These are phyloP conservation scores for Monochamus saltuarius DNA, from an alignment of 1,140 invertebrate species.

Conservation along the genomic window DNA sequence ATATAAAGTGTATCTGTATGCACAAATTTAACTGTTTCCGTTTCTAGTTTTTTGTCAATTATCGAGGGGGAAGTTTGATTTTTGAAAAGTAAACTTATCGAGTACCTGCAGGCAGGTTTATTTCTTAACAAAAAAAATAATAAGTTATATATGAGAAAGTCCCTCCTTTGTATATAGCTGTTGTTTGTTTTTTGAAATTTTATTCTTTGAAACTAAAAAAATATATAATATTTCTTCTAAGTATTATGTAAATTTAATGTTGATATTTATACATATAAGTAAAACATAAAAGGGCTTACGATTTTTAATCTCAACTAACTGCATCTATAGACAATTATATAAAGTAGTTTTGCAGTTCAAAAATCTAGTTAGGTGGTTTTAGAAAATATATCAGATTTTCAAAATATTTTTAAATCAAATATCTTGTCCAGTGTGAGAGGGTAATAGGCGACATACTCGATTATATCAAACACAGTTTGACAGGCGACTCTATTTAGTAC, in stretches of 20 bases:
- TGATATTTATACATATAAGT: conserved; percentile 29
- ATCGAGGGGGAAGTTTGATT: conserved; percentile 25
- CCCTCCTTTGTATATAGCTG: conserved; percentile 45
- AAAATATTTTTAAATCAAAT: conserved; percentile 31
- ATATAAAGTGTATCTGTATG: conserved; percentile 27
- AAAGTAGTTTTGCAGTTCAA: conserved; percentile 27
- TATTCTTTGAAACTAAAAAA: conserved; percentile 40
- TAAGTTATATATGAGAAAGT: conserved; percentile 20
- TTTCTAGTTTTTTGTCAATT: conserved; percentile 39
- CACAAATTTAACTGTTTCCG: conserved; percentile 29
- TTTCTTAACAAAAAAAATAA: conserved; percentile 22
- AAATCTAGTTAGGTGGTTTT: conserved; percentile 21
- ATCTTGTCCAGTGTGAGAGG: conserved; percentile 21
- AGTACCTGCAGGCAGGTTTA: conserved; percentile 44
- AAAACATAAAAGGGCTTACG: conserved; percentile 24
- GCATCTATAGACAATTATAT: conserved; percentile 32
- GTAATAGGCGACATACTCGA: too few species aligned
- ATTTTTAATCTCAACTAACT: conserved; percentile 24
- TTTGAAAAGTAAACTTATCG: conserved; percentile 17
- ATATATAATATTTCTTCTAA: conserved; percentile 28
- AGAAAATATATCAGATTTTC: conserved; percentile 23
- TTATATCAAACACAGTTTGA: not conserved
- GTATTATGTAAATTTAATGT: conserved; percentile 44
- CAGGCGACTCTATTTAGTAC: not conserved
- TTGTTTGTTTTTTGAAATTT: conserved; percentile 43